Base-by-base conservation (phyloP, 2,797 vertebrate species). In the Acomys russatus region DNA sequence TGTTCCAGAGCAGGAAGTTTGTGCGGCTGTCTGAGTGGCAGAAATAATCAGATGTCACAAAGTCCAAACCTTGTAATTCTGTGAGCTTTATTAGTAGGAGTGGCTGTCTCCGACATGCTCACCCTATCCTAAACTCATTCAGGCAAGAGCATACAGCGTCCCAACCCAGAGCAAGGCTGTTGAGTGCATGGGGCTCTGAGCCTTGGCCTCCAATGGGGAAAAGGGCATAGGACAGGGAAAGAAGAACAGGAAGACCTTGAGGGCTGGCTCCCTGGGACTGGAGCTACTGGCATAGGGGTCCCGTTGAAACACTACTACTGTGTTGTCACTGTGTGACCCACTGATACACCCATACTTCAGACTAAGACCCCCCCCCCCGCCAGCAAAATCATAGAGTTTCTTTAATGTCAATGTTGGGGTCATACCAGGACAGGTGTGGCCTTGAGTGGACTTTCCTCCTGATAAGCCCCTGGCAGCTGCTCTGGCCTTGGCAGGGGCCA, bases 401-500 rank as follows among this genome's bases (percentile, higher is more conserved):
- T 33, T 33, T 33, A 17, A 17, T 22, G 54, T 73, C 74, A 38
- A 3, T 2, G 18, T 3, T 25, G 79, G 78, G 68, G 92, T 88
- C 92, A 73, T 44, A 12, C 56, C 0, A 15, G 11, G 86, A 71
- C 0, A 0, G 61, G 51, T 17, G 49, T 68, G 64, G 80, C 94
- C 12, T 56, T 15, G 51, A 76, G 35, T 7, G 4, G 51, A 71
- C 70, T 85, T 88, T 84, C 84, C 76, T 64, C 77, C 49, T 83
- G 74, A 92, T 94, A 96, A 94, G 96, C 15, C 92, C 66, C 91
- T 84, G 95, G 93, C 80, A 68, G 23, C 71, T 17, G 20, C 71
- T 82, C 49, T 4, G 51, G 61, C 38, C 77, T 74, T 23, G 49
- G 25, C 10, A 1, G 9, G 73, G 44, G 61, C 63, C 59, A 30